phyloP scores from a whole-genome alignment of 1,140 invertebrate species.

The Cydia pomonella region DNA sequence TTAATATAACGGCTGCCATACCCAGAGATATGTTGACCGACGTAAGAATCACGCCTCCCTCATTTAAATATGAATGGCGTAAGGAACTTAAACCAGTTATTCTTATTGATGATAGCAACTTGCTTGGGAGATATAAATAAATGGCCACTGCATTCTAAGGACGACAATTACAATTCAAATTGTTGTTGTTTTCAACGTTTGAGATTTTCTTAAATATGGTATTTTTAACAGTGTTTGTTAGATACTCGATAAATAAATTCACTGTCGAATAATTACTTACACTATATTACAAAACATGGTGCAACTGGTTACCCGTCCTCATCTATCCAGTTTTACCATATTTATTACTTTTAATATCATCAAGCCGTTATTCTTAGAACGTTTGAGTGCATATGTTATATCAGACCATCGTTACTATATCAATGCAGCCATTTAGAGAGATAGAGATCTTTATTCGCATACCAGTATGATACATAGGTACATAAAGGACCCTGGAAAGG shows the following conservation, averaged over 20 bases:
- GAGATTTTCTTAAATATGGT: too few species aligned
- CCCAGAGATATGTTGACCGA: not conserved
- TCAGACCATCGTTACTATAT: not conserved
- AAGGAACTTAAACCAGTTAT: not conserved
- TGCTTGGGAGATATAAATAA: not conserved
- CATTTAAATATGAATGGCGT: conserved; percentile 1
- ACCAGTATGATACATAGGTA: too few species aligned
- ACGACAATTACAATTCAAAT: not conserved
- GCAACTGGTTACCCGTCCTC: not conserved
- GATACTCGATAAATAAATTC: not conserved
- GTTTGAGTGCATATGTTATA: too few species aligned
- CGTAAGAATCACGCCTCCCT: conserved; percentile 7
- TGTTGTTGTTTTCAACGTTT: not conserved
- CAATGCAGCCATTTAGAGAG: too few species aligned
- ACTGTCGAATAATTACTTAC: not conserved
- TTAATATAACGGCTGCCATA: not conserved
- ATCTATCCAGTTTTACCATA: not conserved
- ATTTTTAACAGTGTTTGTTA: too few species aligned
- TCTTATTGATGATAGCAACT: not conserved
- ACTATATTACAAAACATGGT: not conserved
- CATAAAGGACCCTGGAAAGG: too few species aligned
- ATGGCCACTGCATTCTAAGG: not conserved
- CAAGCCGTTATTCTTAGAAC: not conserved
- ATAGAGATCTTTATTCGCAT: too few species aligned
- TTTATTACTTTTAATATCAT: not conserved